Evolutionary conservation across 2,113 vertebrate species (phyloP).

Genomic region (Hippolais icterina): DNA sequence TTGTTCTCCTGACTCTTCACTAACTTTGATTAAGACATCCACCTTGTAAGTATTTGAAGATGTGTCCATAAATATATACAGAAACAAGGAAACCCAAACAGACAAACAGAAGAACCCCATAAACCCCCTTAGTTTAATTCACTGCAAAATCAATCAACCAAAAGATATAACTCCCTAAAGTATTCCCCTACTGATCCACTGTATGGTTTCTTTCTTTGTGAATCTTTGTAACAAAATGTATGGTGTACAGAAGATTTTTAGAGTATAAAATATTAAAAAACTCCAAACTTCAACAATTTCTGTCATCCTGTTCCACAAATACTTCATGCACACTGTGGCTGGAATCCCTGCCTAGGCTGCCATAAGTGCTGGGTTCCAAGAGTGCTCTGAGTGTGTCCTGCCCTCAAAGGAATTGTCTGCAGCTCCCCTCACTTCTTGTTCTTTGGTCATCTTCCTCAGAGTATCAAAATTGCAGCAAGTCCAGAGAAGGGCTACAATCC

Average conservation of each 20-base stretch:
- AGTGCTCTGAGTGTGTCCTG: rapidly evolving
- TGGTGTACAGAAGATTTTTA: background rate
- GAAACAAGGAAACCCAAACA: background rate
- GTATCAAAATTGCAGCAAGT: rapidly evolving
- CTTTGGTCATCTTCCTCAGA: background rate
- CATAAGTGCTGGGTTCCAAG: background rate
- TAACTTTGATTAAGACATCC: background rate
- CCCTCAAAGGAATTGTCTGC: background rate
- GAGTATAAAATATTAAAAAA: background rate
- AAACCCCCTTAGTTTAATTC: background rate
- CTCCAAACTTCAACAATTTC: background rate
- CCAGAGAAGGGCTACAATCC: background rate
- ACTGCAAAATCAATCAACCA: background rate
- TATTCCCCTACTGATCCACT: background rate
- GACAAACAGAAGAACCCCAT: background rate
- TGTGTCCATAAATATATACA: rapidly evolving
- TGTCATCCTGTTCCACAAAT: background rate
- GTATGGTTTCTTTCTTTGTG: background rate
- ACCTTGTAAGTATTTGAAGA: background rate
- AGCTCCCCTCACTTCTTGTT: background rate
- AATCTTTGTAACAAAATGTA: background rate
- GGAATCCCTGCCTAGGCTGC: background rate
- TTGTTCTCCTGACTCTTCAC: background rate
- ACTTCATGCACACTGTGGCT: background rate
- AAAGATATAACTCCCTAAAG: background rate